Conservation (phyloP, 1,140 invertebrate species). For the Leguminivora glycinivorella region DNA sequence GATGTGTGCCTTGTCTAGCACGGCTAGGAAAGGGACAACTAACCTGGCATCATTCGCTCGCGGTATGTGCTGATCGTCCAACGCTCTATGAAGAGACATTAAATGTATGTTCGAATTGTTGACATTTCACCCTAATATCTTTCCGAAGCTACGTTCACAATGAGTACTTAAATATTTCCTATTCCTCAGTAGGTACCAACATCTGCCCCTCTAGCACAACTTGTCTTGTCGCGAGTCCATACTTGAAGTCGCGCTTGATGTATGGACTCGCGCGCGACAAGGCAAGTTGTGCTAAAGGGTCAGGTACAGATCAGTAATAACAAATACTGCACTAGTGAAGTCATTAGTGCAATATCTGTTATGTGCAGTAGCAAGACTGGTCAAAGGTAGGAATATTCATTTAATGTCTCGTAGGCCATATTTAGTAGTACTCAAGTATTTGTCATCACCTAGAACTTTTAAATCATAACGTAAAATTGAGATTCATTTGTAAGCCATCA, state of each 20-base stretch:
- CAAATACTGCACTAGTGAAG: too few species aligned
- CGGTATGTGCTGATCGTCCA: slow-evolving; percentile 42
- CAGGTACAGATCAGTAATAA: too few species aligned
- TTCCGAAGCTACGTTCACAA: not conserved
- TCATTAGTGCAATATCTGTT: not conserved
- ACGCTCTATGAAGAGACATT: slow-evolving; percentile 5
- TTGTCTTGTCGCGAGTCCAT: too few species aligned
- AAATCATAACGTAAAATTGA: not conserved
- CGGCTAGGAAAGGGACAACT: slow-evolving; percentile 5
- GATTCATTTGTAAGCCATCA: not conserved
- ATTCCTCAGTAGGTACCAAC: too few species aligned
- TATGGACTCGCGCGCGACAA: too few species aligned
- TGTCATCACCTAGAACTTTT: not conserved
- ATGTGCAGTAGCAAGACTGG: not conserved
- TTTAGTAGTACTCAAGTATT: not conserved
- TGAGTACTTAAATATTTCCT: too few species aligned
- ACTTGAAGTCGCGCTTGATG: too few species aligned
- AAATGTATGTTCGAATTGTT: not conserved
- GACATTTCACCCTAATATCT: not conserved
- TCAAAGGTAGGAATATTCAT: not conserved
- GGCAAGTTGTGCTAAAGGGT: too few species aligned
- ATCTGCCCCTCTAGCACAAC: too few species aligned
- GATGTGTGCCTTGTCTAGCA: not conserved
- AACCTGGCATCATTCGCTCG: slow-evolving; percentile 39
- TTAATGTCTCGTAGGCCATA: not conserved